Conservation (phyloP, 1,140 invertebrate species). For the Drosophila repleta region DNA sequence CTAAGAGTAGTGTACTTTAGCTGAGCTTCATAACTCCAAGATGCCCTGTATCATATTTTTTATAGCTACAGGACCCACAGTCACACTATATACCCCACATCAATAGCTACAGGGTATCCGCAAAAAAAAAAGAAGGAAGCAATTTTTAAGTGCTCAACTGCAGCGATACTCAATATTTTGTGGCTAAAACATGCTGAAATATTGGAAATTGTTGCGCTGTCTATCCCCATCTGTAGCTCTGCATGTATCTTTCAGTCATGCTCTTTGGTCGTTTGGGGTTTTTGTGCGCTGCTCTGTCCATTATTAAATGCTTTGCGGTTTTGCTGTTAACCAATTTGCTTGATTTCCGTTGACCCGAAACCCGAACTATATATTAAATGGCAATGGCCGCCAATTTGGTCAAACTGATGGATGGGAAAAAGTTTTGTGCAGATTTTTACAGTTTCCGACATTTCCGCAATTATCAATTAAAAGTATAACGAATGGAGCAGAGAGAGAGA, state of each 20-base stretch:
- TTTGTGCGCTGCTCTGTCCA: slow-evolving; percentile 35
- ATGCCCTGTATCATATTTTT: too few relatives aligned
- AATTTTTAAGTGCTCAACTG: not conserved
- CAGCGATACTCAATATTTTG: slow-evolving; percentile 5
- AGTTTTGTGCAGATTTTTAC: slow-evolving; percentile 66
- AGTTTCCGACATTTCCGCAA: slow-evolving; percentile 72
- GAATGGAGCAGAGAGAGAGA: not conserved
- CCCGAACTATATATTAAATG: slow-evolving; percentile 19
- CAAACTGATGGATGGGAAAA: slow-evolving; percentile 69
- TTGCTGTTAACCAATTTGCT: slow-evolving; percentile 76
- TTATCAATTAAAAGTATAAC: slow-evolving; percentile 82
- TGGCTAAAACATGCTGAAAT: slow-evolving; percentile 7
- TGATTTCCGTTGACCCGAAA: slow-evolving; percentile 54
- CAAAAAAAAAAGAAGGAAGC: not conserved
- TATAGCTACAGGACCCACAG: too few relatives aligned
- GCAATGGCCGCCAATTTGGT: slow-evolving; percentile 60
- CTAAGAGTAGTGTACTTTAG: too few relatives aligned
- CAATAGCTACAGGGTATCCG: not conserved
- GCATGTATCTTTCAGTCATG: not conserved
- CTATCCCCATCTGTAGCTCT: not conserved
- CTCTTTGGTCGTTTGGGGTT: not conserved
- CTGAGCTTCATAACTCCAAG: too few relatives aligned
- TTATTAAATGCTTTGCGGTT: slow-evolving; percentile 79
- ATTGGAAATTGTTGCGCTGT: slow-evolving; percentile 8
- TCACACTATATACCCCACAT: not conserved